A percentile compares a stretch with the other conserved stretches of the same genome.
Evolutionary conservation across 2,797 vertebrate genomes (phyloP).

Genomic region (Miichthys miiuy): DNA sequence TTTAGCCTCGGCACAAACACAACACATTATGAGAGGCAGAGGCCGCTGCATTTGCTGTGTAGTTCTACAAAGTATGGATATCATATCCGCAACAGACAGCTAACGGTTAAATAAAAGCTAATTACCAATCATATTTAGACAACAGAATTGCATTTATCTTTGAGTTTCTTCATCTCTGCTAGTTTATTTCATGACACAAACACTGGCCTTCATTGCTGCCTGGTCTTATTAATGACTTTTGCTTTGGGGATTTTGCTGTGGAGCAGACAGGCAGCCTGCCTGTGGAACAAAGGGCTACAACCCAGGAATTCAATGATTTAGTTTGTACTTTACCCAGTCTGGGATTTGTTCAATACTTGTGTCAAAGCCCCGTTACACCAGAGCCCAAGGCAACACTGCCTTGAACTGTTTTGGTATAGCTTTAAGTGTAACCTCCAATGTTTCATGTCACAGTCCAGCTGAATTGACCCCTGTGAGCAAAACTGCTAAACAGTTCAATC

Average conservation of each 20-base stretch:
- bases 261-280: constrained; percentile 25
- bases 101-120: constrained; percentile 2
- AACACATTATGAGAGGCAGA: constrained; percentile 25
- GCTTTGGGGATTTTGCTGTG: constrained; percentile 32
- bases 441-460: constrained; percentile 18
- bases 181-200: constrained; percentile 28
- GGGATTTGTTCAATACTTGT: constrained; percentile 32
- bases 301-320: constrained; percentile 33
- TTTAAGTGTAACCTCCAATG: constrained; percentile 20
- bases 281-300: constrained; percentile 31
- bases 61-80: constrained; percentile 7
- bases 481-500: constrained; percentile 37
- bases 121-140: neutral
- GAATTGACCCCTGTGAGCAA: constrained; percentile 41
- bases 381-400: constrained; percentile 32
- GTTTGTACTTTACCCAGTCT: constrained; percentile 36
- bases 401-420: constrained; percentile 11
- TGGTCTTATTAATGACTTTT: constrained; percentile 45
- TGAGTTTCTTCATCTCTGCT: neutral
- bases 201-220: constrained; percentile 34
- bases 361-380: constrained; percentile 35
- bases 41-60: constrained; percentile 6
- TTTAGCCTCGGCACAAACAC: constrained; percentile 24
- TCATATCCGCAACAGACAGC: neutral
- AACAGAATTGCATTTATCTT: constrained; percentile 26